Conservation (phyloP, 2,113 vertebrate species). For the Dromas ardeola region DNA sequence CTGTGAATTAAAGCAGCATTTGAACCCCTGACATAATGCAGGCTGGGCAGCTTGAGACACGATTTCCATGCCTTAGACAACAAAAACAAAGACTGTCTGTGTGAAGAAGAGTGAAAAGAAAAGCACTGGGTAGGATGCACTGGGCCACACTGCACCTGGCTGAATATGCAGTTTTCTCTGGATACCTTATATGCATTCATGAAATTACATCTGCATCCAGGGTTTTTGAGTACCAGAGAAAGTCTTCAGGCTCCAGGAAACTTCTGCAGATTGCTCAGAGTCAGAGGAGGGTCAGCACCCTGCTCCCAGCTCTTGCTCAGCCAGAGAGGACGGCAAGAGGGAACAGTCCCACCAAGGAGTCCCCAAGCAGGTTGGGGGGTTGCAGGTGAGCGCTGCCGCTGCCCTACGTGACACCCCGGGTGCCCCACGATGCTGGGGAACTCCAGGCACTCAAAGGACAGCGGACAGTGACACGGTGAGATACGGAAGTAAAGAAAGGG, state of each 20-base stretch:
- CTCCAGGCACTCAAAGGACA: not conserved
- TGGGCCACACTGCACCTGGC: not conserved
- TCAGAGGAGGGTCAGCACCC: not conserved
- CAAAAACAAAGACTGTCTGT: conserved; percentile 7
- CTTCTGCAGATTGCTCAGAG: not conserved
- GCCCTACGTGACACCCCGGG: fast-evolving
- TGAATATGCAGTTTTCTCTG: not conserved
- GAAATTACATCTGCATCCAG: not conserved
- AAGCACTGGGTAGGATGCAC: not conserved
- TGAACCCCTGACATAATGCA: not conserved
- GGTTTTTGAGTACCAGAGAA: not conserved
- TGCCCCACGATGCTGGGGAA: fast-evolving
- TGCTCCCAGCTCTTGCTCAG: not conserved
- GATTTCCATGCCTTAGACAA: not conserved
- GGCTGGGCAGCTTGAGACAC: not conserved
- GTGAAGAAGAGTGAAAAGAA: not conserved
- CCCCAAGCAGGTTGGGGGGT: not conserved
- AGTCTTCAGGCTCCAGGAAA: not conserved
- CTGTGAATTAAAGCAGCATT: not conserved
- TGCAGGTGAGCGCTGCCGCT: not conserved
- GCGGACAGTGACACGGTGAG: not conserved
- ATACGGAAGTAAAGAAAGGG: not conserved
- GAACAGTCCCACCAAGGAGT: not conserved
- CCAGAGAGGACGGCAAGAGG: not conserved
- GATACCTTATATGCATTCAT: fast-evolving